Percentiles rank a stretch among this genome's conserved stretches.
phyloP scores from a whole-genome alignment of 2,113 vertebrate genomes.

The Cynoglossus semilaevis region DNA sequence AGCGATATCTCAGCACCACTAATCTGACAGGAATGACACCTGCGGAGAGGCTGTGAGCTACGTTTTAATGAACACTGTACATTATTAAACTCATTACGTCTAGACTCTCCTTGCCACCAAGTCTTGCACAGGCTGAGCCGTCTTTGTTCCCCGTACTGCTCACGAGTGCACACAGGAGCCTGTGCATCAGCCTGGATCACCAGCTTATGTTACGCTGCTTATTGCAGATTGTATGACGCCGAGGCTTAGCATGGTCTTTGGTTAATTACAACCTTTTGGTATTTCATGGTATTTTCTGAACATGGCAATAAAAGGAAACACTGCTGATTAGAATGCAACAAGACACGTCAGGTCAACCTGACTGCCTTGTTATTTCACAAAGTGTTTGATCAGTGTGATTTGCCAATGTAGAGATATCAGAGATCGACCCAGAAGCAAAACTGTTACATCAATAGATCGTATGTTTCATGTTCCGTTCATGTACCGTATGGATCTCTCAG shows the following conservation, averaged over 20 bases:
- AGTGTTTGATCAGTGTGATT: slow-evolving; percentile 45
- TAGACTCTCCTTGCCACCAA: slow-evolving; percentile 50
- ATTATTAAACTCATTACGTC: slow-evolving; percentile 69
- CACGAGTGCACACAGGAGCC: slow-evolving; percentile 21
- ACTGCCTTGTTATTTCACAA: slow-evolving; percentile 44
- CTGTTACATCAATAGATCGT: slow-evolving; percentile 30
- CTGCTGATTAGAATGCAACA: slow-evolving; percentile 26
- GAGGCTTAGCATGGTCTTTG: slow-evolving; percentile 15
- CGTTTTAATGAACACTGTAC: slow-evolving; percentile 69
- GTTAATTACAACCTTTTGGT: slow-evolving; percentile 34
- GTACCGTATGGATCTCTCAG: slow-evolving; percentile 63
- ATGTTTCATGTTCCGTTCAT: slow-evolving; percentile 50
- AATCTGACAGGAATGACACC: slow-evolving; percentile 71
- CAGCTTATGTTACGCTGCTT: slow-evolving; percentile 12
- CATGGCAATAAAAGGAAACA: slow-evolving; percentile 9
- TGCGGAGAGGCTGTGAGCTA: slow-evolving; percentile 63
- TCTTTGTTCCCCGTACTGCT: slow-evolving; percentile 18
- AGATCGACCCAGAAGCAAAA: slow-evolving; percentile 31
- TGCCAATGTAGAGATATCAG: slow-evolving; percentile 25
- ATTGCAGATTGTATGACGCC: slow-evolving; percentile 26
- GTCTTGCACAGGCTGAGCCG: slow-evolving; percentile 32
- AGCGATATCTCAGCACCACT: slow-evolving; percentile 64
- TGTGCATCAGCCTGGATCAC: slow-evolving; percentile 7
- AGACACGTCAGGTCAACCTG: slow-evolving; percentile 32
- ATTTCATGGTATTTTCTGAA: slow-evolving; percentile 54